Conservation (phyloP, 23 tunicate genomes). For the Clavelina lepadiformis region DNA sequence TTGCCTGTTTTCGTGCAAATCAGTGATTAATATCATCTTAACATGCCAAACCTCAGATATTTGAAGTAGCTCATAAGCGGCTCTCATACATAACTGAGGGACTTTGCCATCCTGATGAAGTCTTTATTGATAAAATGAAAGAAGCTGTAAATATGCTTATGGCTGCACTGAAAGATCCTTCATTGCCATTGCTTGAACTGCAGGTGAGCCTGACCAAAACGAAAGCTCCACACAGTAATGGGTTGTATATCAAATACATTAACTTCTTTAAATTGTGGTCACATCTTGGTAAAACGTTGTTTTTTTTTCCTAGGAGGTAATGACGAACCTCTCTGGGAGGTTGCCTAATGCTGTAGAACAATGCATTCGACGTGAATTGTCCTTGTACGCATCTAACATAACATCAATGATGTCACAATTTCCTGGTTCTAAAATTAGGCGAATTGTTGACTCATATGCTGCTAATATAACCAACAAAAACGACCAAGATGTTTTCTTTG, state of each 20-base stretch:
- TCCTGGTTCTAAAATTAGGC: slow-evolving; percentile 74
- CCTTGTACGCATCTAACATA: slow-evolving; percentile 88
- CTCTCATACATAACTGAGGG: slow-evolving; percentile 78
- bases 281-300: neutral
- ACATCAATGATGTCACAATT: slow-evolving; percentile 96
- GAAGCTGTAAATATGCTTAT: slow-evolving; percentile 63
- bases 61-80: slow-evolving; percentile 43
- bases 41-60: no score
- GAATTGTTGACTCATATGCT: slow-evolving; percentile 67
- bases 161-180: slow-evolving; percentile 67
- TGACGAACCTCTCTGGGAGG: slow-evolving; percentile 92
- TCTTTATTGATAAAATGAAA: slow-evolving; percentile 43
- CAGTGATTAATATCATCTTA: neutral
- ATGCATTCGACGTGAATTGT: slow-evolving; percentile 70
- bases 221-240: neutral
- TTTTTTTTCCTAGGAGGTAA: slow-evolving; percentile 67
- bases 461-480: slow-evolving; percentile 60
- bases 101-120: slow-evolving; percentile 75
- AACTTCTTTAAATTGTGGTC: neutral
- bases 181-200: slow-evolving; percentile 84
- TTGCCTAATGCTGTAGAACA: slow-evolving; percentile 76
- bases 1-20: neutral
- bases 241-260: neutral
- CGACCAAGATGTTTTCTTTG: slow-evolving; percentile 90
- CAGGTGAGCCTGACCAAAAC: slow-evolving; percentile 38